Base-by-base conservation (phyloP, 2,113 vertebrate genomes). In the Hucho hucho region DNA sequence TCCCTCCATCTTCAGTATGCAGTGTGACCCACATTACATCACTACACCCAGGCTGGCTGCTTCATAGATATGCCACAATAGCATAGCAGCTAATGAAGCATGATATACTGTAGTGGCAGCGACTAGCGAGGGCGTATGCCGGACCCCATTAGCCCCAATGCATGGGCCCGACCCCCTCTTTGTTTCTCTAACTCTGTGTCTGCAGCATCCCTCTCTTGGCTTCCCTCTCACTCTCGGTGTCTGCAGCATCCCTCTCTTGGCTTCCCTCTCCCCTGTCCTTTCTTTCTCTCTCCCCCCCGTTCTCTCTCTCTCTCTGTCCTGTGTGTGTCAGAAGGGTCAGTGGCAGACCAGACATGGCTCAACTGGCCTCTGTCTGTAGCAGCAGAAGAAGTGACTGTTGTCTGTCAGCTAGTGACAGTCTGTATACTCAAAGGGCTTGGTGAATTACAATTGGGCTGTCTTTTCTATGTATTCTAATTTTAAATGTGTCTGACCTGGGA, bases 111-210 rank as follows among this genome's bases (percentile, higher is more conserved):
- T 73, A 28, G 26, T 18, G 64, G 28, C 26, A 29, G 64, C 14
- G 32, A 69, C 82, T 37, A 81, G 71, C 70, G 75, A 43, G 20
- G 32, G 69, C 28, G 3, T 25, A 13, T 16, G 61, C 61, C 75
- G 74, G 72, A 77, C 83, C 81, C 85, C 87, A 81, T 87, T 79
- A 86, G 86, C 83, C 25, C 72, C 37, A 11, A 11, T 43, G 37
- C 37, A 9, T 37, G 32, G 68, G 61, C 69, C 37, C 46, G 11
- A 5, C 22, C 64, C 16, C 18, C 68, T 11, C 37, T 43, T 43
- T 11, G 37, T 6, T 68, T 67, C 61, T 66, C n/a, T 72, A 26
- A 26, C 29, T 58, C 66, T 64, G 59, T 24, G 9, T 24, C 6
- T 20, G 16, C 37, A 49, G 22, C 64, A 16, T 14, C 28, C 24